Base-by-base conservation (phyloP, 1,140 invertebrate genomes). In the Bombus confusus region DNA sequence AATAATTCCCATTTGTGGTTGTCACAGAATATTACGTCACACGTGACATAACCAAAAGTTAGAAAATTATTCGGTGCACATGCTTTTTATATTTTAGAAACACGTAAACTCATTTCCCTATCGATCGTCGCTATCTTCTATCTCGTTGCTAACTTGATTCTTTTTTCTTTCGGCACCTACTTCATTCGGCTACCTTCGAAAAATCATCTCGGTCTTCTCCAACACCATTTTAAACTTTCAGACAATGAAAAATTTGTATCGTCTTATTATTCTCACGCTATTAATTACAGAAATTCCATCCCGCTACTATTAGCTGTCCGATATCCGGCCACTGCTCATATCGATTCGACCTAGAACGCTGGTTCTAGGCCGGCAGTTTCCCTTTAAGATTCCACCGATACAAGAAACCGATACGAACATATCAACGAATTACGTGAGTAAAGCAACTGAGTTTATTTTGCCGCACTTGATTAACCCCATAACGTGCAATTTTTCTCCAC, bases 241-340 rank as follows among this genome's bases (percentile, higher is more conserved):
- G 18, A 52, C 47, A 71, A n/a, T 72, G 34, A 22, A 59, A 81
- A 72, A 34, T 43, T 18, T 62, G 4, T 76, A 76, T 76, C 74
- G 34, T 76, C 74, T 76, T 18, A 25, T 74, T 37, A 31, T 76
- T 39, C 74, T 76, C 37, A 34, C n/a, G 39, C 12, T 81, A 43
- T 73, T 81, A 81, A 81, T 73, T 72, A 73, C 68, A 12, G 69
- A 74, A 81, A 64, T 41, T n/a, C 57, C 57, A 25, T 5, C 37
- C 12, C 22, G 41, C 13, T 31, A 34, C 13, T 43, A 39, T 64
- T 74, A 13, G 28, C 34, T 22, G 59, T 28, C 43, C 59, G 64
- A 83, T 76, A 76, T 47, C 57, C 71, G 59, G 57, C 13, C 18
- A 22, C 18, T 43, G 72, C 68, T 68, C 41, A 8, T 76, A 71